phyloP scores from a whole-genome alignment of 2,888 invertebrate genomes.

The Drosophila vallismaia region DNA sequence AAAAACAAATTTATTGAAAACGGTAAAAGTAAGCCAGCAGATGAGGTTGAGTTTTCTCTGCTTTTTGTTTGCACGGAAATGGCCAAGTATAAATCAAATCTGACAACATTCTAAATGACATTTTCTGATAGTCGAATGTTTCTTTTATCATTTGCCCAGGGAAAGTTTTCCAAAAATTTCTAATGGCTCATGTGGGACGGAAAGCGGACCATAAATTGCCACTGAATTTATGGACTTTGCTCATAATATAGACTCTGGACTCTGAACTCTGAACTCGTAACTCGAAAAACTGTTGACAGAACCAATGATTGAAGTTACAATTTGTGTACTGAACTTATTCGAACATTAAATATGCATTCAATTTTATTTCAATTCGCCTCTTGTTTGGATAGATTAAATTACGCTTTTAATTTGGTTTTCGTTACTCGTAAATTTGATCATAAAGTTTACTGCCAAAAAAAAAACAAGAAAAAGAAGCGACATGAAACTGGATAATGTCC shows the following conservation, averaged over 20 bases:
- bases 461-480: background rate
- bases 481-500: conserved; percentile 15
- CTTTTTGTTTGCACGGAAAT: conserved; percentile 42
- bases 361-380: conserved; percentile 14
- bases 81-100: conserved; percentile 63
- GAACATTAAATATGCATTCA: conserved; percentile 8
- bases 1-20: conserved; percentile 32
- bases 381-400: conserved; percentile 20
- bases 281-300: conserved; percentile 18
- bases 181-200: conserved; percentile 12
- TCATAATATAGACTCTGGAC: conserved; percentile 23
- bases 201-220: conserved; percentile 27
- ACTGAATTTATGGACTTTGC: conserved; percentile 21
- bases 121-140: conserved; percentile 44
- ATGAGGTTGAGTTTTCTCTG: conserved; percentile 8
- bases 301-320: conserved; percentile 16
- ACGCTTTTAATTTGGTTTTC: conserved; percentile 26
- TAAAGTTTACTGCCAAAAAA: conserved; percentile 32
- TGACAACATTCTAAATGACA: conserved; percentile 60
- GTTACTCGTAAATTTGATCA: conserved; percentile 23
- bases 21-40: conserved; percentile 14
- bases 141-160: conserved; percentile 22
- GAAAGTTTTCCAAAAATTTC: conserved; percentile 23
- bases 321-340: conserved; percentile 11
- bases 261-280: background rate